A percentile compares a stretch with the other conserved stretches of the same genome.
Evolutionary conservation across 2,113 vertebrate species (phyloP).

Genomic region (Etheostoma spectabile): DNA sequence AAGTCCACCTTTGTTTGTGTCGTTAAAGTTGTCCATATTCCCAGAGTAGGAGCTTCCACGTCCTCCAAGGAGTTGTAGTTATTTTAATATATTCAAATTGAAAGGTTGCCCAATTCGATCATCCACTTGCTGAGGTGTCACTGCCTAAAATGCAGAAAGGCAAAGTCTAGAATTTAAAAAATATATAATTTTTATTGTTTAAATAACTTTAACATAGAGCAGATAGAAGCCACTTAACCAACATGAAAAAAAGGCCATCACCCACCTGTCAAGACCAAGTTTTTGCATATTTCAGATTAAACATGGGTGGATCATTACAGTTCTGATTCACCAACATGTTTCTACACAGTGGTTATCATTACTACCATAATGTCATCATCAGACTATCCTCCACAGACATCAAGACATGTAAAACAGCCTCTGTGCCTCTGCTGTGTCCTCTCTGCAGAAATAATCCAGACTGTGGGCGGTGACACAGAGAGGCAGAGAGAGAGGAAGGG

Average conservation of each 20-base stretch:
- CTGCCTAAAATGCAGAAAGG: conserved; percentile 19
- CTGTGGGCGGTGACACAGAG: conserved; percentile 33
- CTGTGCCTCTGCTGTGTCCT: conserved; percentile 4
- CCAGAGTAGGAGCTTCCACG: conserved; percentile 17
- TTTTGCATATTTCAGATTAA: conserved; percentile 20
- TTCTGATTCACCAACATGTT: neutral
- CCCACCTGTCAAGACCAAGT: conserved; percentile 39
- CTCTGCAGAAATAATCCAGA: conserved; percentile 67
- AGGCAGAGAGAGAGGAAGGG: conserved; percentile 12
- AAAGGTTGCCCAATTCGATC: conserved; percentile 1
- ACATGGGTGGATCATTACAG: conserved; percentile 8
- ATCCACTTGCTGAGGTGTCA: conserved; percentile 18
- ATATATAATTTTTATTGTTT: neutral
- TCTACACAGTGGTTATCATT: neutral
- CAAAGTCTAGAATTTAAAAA: neutral
- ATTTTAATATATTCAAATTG: conserved; percentile 27
- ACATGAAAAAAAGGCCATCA: conserved; percentile 16
- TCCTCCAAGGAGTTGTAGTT: conserved; percentile 4
- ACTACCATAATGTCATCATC: neutral
- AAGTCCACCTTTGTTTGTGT: conserved; percentile 51
- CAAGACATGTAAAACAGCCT: conserved; percentile 3
- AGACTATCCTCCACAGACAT: neutral
- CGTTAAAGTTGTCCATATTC: conserved; percentile 75
- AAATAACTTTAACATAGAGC: neutral
- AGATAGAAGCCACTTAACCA: neutral